Evolutionary conservation across 1,140 invertebrate species (phyloP).

Genomic region (Dryas iulia): DNA sequence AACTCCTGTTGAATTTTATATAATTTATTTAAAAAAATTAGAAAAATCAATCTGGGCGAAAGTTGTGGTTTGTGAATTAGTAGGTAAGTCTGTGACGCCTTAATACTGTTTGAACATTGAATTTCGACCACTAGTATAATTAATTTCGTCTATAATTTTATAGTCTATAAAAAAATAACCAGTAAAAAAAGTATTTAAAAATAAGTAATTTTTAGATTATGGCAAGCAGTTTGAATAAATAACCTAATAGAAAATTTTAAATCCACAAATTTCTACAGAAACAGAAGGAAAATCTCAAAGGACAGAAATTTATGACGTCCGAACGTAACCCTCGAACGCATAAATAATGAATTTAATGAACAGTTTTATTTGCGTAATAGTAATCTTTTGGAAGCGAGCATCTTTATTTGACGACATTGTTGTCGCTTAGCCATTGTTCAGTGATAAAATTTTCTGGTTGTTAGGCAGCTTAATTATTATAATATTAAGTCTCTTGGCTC

Average conservation of each 20-base stretch:
- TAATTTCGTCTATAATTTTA: too few species aligned
- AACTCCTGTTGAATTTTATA: too few species aligned
- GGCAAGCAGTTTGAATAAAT: too few species aligned
- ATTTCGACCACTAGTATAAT: too few species aligned
- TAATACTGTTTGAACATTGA: too few species aligned
- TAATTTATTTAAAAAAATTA: too few species aligned
- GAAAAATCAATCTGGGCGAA: too few species aligned
- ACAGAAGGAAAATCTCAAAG: constrained; percentile 17
- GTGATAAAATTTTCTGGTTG: constrained; percentile 64
- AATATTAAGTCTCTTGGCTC: constrained; percentile 52
- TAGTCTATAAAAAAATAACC: too few species aligned
- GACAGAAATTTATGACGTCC: constrained; percentile 22
- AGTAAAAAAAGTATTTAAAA: too few species aligned
- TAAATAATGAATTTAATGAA: constrained; percentile 30
- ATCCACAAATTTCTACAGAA: constrained; percentile 10
- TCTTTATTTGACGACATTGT: constrained; percentile 31
- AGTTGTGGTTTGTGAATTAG: too few species aligned
- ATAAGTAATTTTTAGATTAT: too few species aligned
- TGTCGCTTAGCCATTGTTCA: constrained; percentile 48
- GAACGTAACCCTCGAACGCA: constrained; percentile 24
- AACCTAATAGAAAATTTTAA: constrained; percentile 16
- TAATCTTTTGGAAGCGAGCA: constrained; percentile 19
- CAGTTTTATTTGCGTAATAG: constrained; percentile 31
- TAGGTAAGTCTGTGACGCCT: too few species aligned
- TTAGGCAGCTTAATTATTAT: constrained; percentile 64